These are phyloP conservation scores for Drosophila melanosoma DNA, from an alignment of 2,888 invertebrate genomes.

Conservation along the genomic window DNA sequence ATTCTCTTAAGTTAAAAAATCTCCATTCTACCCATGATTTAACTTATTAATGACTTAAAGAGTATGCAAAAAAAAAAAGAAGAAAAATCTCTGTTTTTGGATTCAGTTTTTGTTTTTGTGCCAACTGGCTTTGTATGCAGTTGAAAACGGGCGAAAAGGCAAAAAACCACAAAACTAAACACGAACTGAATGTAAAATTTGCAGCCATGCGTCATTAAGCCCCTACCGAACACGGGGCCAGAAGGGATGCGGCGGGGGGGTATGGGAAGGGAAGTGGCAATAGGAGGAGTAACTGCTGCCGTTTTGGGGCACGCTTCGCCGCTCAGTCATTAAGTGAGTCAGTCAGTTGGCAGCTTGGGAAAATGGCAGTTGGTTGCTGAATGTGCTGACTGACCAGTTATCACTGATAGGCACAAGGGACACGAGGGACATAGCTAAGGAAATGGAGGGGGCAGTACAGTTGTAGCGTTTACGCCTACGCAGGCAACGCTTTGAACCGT, in stretches of 20 bases:
- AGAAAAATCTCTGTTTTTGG: neutral
- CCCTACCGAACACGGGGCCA: neutral
- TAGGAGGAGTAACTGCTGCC: constrained; percentile 51
- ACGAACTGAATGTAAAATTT: constrained; percentile 67
- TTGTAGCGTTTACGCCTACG: constrained; percentile 59
- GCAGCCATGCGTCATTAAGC: constrained; percentile 64
- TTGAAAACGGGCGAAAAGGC: constrained; percentile 33
- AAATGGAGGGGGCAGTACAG: neutral
- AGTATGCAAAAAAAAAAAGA: constrained; percentile 5
- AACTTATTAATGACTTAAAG: neutral
- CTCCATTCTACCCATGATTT: neutral
- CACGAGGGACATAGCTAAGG: neutral
- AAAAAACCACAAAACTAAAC: constrained; percentile 62
- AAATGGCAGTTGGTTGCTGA: constrained; percentile 8
- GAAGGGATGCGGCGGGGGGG: neutral
- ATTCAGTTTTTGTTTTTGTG: constrained; percentile 7
- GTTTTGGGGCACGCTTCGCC: constrained; percentile 60
- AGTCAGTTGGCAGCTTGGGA: constrained; percentile 39
- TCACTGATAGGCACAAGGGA: neutral
- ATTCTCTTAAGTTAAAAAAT: neutral
- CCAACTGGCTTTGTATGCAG: constrained; percentile 43
- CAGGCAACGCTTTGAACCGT: constrained; percentile 37
- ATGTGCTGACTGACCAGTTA: constrained; percentile 45
- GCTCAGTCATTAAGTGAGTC: constrained; percentile 67
- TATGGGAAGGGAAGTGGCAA: constrained; percentile 19